Base-by-base conservation (phyloP, 1,140 invertebrate species). In the Sycophila sp. region DNA sequence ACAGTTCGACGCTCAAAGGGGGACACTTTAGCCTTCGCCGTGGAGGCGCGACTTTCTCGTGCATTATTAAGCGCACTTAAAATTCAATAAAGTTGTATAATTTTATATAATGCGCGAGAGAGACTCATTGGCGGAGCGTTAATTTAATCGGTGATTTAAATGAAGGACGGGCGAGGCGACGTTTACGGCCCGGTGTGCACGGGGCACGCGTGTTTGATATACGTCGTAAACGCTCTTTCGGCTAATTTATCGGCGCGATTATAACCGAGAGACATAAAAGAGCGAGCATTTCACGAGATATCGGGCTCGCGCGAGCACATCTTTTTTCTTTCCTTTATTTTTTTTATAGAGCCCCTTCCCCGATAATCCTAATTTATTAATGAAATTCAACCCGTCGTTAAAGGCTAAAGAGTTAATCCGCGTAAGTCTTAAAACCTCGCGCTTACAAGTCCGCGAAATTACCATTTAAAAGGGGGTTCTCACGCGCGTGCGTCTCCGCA, bases 341-440 rank as follows among this genome's bases (percentile, higher is more conserved):
- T n/a, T n/a, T n/a, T n/a, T n/a, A n/a, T n/a, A n/a, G n/a, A n/a
- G n/a, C n/a, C n/a, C n/a, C n/a, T n/a, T n/a, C n/a, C n/a, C n/a
- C n/a, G n/a, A n/a, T n/a, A 51, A 62, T 62, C 42, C 24, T 51
- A 59, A 69, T 69, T 51, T 59, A 69, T 69, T 60, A 69, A 60
- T 28, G 55, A 60, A 28, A 69, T 51, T 49, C 45, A n/a, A 38
- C 34, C 19, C 15, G 51, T 60, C 45, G 65, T 26, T 19, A 68
- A 59, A 59, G 8, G 7, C 8, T n/a, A 24, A 59, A 58, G n/a
- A 69, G 66, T 69, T 68, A 68, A 68, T 60, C 66, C 45, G n/a
- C n/a, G 24, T 32, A 40, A 42, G 36, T 24, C 5, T 30, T 0
- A 38, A 30, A 49, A 26, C 1, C 7, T 30, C 45, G 45, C 45